Base-by-base conservation (phyloP, 2,797 vertebrate genomes). In the Macroramphosus scolopax region DNA sequence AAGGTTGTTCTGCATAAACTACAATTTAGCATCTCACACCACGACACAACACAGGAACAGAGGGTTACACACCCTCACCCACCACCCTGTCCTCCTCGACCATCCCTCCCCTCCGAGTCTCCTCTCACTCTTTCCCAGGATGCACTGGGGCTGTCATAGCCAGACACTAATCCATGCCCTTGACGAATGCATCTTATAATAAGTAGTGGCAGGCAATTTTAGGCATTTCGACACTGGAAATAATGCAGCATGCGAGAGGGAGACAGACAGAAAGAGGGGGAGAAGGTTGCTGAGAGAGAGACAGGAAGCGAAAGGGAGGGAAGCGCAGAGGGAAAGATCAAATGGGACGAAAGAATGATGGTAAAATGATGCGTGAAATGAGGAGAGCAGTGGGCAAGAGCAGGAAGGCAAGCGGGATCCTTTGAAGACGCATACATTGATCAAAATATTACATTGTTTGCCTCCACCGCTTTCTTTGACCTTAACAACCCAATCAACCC, bases 141-240 rank as follows among this genome's bases (percentile, higher is more conserved):
- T 83, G 72, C 83, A 86, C 38, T 37, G 58, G 74, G 72, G 70
- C 74, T 76, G 78, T 75, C 75, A 78, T 63, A 76, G 60, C 55
- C 43, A 67, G 72, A 75, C 57, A 62, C 51, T 82, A 84, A 84
- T 78, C 76, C 63, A 63, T 67, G 74, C 44, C 80, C 81, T 84
- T 88, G 83, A 89, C 80, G 35, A 88, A 90, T 88, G 84, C 81
- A 79, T 86, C 64, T 76, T 77, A 82, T 84, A 83, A 87, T 85
- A 87, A 86, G 77, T 68, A 77, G 73, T 84, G 84, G 75, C 87
- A 87, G 80, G 72, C 81, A 86, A 88, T 88, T 85, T 86, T 81
- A 78, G 72, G 71, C 63, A 83, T 83, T 87, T 84, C 68, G 66
- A 81, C 76, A 75, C 75, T 77, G 85, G 83, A 88, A 84, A 86